Conservation (phyloP, 2,113 vertebrate genomes). For the Oceanodroma tethys region DNA sequence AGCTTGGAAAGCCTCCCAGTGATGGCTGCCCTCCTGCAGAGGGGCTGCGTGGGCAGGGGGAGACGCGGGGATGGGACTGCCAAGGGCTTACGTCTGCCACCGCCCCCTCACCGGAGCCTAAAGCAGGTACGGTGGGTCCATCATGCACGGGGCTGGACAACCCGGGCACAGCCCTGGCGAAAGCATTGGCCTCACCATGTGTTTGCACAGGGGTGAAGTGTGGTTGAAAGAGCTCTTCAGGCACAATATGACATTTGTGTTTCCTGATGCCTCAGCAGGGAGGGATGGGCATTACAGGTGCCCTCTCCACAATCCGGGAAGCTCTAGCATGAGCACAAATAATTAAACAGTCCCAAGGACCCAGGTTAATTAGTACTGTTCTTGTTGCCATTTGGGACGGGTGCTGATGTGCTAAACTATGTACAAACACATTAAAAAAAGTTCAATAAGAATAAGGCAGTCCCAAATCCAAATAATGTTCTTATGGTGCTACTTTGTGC, state of each 20-base stretch:
- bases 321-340: background rate
- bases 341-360: background rate
- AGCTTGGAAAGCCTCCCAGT: background rate
- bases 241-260: background rate
- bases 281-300: background rate
- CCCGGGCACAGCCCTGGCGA: accelerated
- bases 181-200: accelerated
- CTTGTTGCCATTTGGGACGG: background rate
- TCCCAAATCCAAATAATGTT: background rate
- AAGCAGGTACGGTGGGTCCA: background rate
- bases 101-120: background rate
- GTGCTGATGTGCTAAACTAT: background rate
- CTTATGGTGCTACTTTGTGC: background rate
- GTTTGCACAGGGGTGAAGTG: background rate
- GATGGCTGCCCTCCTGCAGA: background rate
- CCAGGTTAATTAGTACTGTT: background rate
- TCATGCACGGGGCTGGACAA: accelerated
- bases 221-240: background rate
- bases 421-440: background rate
- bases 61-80: background rate
- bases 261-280: background rate
- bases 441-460: background rate
- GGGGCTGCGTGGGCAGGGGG: background rate
- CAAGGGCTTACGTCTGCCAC: background rate
- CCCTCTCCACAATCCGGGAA: background rate